Percentiles rank a stretch among this genome's conserved stretches.
Evolutionary conservation across 2,113 vertebrate genomes (phyloP).

Genomic region (Gracilinanus agilis): DNA sequence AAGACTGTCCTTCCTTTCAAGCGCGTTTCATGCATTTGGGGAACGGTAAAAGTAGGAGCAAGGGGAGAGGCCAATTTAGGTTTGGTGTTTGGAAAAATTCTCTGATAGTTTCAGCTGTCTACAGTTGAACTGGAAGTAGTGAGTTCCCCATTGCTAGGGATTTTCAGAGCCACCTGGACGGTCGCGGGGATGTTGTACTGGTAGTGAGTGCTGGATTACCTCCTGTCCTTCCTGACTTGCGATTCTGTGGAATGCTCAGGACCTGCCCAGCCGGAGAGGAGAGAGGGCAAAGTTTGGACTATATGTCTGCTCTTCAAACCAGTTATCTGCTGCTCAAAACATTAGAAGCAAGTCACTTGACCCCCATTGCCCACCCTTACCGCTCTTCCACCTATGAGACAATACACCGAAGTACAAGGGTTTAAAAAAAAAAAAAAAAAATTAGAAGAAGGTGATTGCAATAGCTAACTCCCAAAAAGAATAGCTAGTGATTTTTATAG

Average conservation of each 20-base stretch:
- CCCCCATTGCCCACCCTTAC: no score
- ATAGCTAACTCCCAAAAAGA: not conserved
- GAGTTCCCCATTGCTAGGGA: not conserved
- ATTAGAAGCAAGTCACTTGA: no score
- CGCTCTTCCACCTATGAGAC: no score
- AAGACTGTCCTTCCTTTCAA: no score
- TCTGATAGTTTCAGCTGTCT: no score
- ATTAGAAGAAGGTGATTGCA: not conserved
- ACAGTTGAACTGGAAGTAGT: no score
- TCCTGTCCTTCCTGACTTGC: not conserved
- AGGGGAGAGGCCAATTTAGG: not conserved
- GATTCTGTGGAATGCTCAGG: not conserved
- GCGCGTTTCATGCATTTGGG: not conserved
- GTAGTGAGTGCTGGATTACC: not conserved
- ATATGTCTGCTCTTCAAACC: not conserved
- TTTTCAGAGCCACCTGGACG: not conserved
- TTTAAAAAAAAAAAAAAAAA: no score
- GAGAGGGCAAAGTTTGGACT: not conserved
- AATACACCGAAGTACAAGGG: no score
- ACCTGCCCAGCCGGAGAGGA: not conserved
- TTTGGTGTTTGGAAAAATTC: not conserved
- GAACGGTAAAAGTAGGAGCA: not conserved
- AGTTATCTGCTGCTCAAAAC: no score
- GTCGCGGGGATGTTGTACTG: not conserved
- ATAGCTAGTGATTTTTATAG: not conserved